These are phyloP conservation scores for Beris morrisii DNA, from an alignment of 2,888 invertebrate species.

Conservation along the genomic window DNA sequence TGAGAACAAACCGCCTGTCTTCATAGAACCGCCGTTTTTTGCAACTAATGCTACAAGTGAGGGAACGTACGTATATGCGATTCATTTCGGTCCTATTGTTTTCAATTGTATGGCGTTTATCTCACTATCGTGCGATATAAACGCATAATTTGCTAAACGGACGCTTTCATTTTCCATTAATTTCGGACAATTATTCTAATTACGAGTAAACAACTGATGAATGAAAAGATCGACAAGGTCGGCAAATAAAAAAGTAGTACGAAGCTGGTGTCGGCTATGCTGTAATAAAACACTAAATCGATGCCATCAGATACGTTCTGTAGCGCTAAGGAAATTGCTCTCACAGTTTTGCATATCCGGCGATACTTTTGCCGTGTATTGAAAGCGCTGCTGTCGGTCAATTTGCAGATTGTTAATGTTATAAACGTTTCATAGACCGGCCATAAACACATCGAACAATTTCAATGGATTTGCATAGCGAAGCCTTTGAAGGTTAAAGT, in stretches of 20 bases:
- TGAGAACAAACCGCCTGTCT: too few species aligned
- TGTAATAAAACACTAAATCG: constrained; percentile 19
- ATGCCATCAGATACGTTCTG: constrained; percentile 21
- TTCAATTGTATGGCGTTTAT: too few species aligned
- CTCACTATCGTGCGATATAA: too few species aligned
- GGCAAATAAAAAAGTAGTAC: constrained; percentile 6
- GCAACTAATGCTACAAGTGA: too few species aligned
- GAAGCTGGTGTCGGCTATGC: constrained; percentile 4
- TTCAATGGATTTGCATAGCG: not conserved
- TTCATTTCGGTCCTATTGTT: too few species aligned
- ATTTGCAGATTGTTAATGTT: constrained; percentile 5
- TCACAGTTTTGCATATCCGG: constrained; percentile 26
- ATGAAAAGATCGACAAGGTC: constrained; percentile 26
- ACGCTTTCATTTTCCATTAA: constrained; percentile 26
- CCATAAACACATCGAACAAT: not conserved
- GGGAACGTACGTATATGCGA: too few species aligned
- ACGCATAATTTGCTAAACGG: not conserved
- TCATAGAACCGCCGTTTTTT: too few species aligned
- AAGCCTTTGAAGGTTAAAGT: constrained; percentile 11
- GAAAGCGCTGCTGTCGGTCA: not conserved
- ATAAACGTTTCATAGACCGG: not conserved
- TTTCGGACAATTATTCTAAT: constrained; percentile 20
- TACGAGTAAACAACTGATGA: constrained; percentile 6
- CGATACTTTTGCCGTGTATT: constrained; percentile 6
- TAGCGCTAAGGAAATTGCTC: constrained; percentile 21